These are phyloP conservation scores for Callionymus lyra DNA, from an alignment of 2,113 vertebrate genomes.

Conservation along the genomic window DNA sequence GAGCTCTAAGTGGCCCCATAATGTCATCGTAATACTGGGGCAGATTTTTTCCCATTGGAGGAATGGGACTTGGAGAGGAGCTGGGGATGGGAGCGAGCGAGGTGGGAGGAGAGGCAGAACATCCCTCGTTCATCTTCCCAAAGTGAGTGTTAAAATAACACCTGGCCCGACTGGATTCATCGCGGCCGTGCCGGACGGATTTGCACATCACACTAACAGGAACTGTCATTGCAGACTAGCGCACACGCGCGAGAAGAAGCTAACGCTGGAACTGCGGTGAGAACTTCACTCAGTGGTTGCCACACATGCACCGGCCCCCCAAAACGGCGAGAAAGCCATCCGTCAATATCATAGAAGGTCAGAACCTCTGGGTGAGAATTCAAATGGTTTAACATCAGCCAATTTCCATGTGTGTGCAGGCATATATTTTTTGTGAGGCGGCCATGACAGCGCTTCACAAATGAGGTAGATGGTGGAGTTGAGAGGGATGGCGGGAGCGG, in stretches of 20 bases:
- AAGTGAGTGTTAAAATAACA: constrained; percentile 58
- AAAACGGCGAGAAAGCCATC: constrained; percentile 23
- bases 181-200: constrained; percentile 46
- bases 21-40: constrained; percentile 67
- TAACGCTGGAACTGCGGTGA: not conserved
- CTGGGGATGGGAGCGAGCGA: constrained; percentile 24
- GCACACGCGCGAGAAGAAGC: constrained; percentile 1
- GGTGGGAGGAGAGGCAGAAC: constrained; percentile 31
- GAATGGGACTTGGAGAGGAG: constrained; percentile 31
- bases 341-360: constrained; percentile 18
- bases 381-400: constrained; percentile 14
- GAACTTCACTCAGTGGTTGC: not conserved
- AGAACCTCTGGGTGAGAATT: constrained; percentile 21
- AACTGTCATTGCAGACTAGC: constrained; percentile 28
- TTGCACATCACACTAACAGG: constrained; percentile 34
- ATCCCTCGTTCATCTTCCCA: constrained; percentile 60
- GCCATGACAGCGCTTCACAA: constrained; percentile 29
- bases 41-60: constrained; percentile 54
- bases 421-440: constrained; percentile 15
- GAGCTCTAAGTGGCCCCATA: constrained; percentile 62
- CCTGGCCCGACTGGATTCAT: constrained; percentile 49
- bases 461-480: constrained; percentile 26
- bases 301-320: not conserved
- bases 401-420: constrained; percentile 7
- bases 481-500: constrained; percentile 32